These are phyloP conservation scores for Anolis sagrei DNA, from an alignment of 2,113 vertebrate genomes.

Conservation along the genomic window DNA sequence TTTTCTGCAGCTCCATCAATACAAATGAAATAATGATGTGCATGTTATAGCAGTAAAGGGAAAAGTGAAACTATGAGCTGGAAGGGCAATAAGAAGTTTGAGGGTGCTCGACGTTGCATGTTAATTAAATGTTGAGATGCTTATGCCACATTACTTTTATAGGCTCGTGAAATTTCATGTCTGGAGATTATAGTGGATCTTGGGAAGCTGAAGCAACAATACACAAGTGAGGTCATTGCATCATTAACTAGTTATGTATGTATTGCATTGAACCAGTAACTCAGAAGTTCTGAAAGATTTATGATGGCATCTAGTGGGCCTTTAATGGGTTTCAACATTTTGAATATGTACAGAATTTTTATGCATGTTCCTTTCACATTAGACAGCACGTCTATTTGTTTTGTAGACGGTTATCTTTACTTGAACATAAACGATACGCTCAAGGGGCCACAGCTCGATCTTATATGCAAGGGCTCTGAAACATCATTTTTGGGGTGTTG, in stretches of 20 bases:
- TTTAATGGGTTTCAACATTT: neutral
- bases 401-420: neutral
- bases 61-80: neutral
- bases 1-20: neutral
- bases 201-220: constrained; percentile 62
- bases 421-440: neutral
- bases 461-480: neutral
- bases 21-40: neutral
- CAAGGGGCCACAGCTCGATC: neutral
- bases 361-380: neutral
- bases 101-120: neutral
- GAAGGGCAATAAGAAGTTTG: neutral
- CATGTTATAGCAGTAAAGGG: neutral
- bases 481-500: neutral
- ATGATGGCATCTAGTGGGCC: neutral
- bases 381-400: neutral
- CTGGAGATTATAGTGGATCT: constrained; percentile 73
- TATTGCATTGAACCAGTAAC: constrained; percentile 27
- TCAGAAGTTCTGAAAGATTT: constrained; percentile 36
- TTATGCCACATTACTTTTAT: constrained; percentile 43
- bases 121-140: neutral
- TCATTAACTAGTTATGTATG: constrained; percentile 48
- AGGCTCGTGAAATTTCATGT: constrained; percentile 78
- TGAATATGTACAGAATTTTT: no score
- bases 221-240: constrained; percentile 71